Conservation (phyloP, 1,140 invertebrate genomes). For the Galendromus occidentalis region DNA sequence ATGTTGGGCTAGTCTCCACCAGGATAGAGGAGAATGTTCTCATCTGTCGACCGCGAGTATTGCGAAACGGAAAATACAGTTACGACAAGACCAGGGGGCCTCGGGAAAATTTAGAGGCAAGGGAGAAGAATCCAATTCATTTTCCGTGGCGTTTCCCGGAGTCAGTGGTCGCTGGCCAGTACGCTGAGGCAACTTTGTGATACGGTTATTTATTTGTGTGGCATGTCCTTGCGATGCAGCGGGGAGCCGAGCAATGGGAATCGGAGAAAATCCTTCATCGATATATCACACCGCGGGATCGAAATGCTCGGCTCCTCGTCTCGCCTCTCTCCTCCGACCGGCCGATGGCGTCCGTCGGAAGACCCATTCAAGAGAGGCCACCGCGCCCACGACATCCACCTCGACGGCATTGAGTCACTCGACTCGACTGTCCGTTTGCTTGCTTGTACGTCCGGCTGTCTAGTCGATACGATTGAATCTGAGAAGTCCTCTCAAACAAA, state of each 20-base stretch:
- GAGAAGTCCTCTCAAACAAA: too few species aligned
- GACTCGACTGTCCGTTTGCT: too few species aligned
- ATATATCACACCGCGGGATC: conserved; percentile 11
- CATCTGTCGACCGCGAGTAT: neutral
- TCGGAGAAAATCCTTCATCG: conserved; percentile 9
- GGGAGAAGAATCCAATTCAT: neutral
- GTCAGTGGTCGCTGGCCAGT: neutral
- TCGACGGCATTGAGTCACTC: too few species aligned
- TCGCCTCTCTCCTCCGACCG: too few species aligned
- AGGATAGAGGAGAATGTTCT: neutral
- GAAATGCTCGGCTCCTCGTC: neutral
- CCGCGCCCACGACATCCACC: too few species aligned
- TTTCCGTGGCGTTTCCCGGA: neutral
- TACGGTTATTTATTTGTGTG: conserved; percentile 4
- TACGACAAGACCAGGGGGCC: neutral
- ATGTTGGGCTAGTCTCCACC: too few species aligned
- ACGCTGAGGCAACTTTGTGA: neutral
- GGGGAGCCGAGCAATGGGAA: neutral
- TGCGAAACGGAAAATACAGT: neutral
- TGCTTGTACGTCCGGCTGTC: too few species aligned
- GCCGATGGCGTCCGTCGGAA: too few species aligned
- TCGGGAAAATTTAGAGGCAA: neutral
- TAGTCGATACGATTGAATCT: too few species aligned
- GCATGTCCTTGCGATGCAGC: neutral
- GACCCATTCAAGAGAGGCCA: too few species aligned